A percentile compares a stretch with the other conserved stretches of the same genome.
Conservation (phyloP, 1,140 invertebrate species). For the Armadillidium nasatum region DNA sequence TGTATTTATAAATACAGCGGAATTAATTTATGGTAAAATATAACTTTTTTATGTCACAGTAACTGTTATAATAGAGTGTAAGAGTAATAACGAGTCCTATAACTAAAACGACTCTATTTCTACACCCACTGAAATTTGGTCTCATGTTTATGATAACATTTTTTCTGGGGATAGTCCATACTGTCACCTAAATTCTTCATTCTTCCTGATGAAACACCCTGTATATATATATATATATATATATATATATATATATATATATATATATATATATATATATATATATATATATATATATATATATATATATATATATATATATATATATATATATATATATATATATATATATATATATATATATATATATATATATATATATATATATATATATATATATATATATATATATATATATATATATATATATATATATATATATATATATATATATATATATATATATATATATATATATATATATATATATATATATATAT, state of each 20-base stretch:
- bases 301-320: constrained; percentile 9
- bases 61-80: too few species aligned
- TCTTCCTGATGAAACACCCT: too few species aligned
- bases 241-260: constrained; percentile 7
- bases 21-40: too few species aligned
- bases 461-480: constrained; percentile 13
- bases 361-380: too few species aligned
- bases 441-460: constrained; percentile 11
- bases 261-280: background rate
- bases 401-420: constrained; percentile 11
- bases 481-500: background rate
- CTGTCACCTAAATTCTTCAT: too few species aligned
- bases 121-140: too few species aligned
- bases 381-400: background rate
- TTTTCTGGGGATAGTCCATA: too few species aligned
- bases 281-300: background rate
- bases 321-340: constrained; percentile 9
- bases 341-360: constrained; percentile 1
- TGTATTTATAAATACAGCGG: too few species aligned
- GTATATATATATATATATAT: constrained; percentile 3
- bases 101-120: too few species aligned
- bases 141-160: too few species aligned
- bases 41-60: too few species aligned
- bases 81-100: too few species aligned
- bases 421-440: constrained; percentile 11